Evolutionary conservation across 2,888 invertebrate genomes (phyloP).

Genomic region (Baccha elongata): DNA sequence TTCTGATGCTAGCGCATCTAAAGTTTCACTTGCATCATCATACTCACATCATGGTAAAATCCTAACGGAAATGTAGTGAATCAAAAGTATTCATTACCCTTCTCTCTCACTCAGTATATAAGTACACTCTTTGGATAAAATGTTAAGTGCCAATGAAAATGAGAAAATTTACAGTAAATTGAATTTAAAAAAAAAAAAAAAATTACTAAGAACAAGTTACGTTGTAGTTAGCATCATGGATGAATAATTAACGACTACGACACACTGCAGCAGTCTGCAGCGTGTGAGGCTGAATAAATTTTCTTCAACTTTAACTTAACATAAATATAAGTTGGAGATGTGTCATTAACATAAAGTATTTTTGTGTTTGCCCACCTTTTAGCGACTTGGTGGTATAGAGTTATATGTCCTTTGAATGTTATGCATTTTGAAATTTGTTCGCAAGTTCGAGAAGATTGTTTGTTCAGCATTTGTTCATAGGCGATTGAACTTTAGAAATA

Average conservation of each 20-base stretch:
- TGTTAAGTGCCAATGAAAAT: conserved; percentile 64
- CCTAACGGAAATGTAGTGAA: conserved; percentile 61
- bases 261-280: neutral
- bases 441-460: no score
- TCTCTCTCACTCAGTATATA: neutral
- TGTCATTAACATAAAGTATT: conserved; percentile 34
- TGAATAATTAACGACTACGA: conserved; percentile 27
- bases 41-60: conserved; percentile 17
- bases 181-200: conserved; percentile 22
- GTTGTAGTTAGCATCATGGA: conserved; percentile 9
- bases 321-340: conserved; percentile 28
- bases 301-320: conserved; percentile 34
- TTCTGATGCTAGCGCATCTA: neutral
- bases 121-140: no score
- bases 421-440: no score
- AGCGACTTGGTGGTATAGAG: conserved; percentile 11
- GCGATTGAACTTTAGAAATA: no score
- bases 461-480: no score
- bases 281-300: conserved; percentile 24
- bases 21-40: conserved; percentile 49
- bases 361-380: conserved; percentile 31
- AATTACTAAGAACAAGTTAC: conserved; percentile 25
- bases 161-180: conserved; percentile 61
- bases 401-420: no score
- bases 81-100: conserved; percentile 61